Evolutionary conservation across 2,888 invertebrate species (phyloP).

Genomic region (Rugalucina vietnamica): DNA sequence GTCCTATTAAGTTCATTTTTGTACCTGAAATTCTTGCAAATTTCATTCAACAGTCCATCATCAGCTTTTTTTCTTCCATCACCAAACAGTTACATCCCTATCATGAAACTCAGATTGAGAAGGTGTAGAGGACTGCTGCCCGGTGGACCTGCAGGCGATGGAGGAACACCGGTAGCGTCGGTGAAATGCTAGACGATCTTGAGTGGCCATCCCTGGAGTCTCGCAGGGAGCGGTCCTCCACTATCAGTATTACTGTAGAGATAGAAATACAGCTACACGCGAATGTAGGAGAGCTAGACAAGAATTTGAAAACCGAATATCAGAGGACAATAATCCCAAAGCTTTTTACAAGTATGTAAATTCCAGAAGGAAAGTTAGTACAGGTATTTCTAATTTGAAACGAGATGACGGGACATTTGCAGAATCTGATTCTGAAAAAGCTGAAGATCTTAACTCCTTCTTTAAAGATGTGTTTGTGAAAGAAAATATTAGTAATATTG

Average conservation of each 20-base stretch:
- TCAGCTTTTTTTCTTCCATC: neutral
- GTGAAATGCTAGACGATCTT: too few relatives aligned
- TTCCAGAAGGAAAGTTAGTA: neutral
- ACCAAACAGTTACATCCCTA: neutral
- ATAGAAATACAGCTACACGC: constrained; percentile 6
- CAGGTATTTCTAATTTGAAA: constrained; percentile 12
- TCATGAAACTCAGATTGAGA: neutral
- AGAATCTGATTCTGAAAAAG: constrained; percentile 18
- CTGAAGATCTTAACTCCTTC: constrained; percentile 14
- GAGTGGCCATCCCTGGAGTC: too few relatives aligned
- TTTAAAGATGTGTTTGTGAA: constrained; percentile 14
- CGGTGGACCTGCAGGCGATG: neutral
- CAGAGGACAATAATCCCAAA: constrained; percentile 13
- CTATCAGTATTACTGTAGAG: constrained; percentile 18
- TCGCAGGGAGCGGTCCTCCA: too few relatives aligned
- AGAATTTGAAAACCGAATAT: constrained; percentile 7
- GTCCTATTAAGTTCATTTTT: neutral
- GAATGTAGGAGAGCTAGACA: constrained; percentile 26
- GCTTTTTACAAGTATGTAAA: constrained; percentile 22
- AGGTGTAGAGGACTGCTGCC: neutral
- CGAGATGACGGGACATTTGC: neutral
- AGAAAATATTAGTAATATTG: neutral
- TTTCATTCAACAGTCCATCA: neutral
- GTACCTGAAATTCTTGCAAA: neutral
- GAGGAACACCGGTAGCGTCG: too few relatives aligned